Percentiles rank a stretch among this genome's conserved stretches.
Conservation (phyloP, 2,797 vertebrate species). For the Arctocebus calabarensis region DNA sequence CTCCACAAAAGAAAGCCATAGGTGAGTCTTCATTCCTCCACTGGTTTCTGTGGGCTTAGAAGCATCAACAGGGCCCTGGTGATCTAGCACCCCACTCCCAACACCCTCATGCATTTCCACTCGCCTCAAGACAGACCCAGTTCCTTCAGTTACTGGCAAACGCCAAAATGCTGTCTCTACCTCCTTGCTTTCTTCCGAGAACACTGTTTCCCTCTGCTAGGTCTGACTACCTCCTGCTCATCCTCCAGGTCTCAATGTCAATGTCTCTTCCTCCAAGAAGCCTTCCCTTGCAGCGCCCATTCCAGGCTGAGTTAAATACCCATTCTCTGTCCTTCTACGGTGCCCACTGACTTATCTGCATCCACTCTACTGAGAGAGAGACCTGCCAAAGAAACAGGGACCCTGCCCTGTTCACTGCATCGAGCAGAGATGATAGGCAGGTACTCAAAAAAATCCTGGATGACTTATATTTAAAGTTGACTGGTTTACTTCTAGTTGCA, state of each 20-base stretch:
- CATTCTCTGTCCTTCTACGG: background rate
- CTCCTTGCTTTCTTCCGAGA: background rate
- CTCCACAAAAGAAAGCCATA: background rate
- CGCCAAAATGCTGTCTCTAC: background rate
- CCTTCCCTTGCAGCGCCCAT: fast-evolving
- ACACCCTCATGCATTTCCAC: background rate
- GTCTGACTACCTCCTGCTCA: background rate
- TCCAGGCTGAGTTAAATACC: background rate
- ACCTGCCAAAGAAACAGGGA: background rate
- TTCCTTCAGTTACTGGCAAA: background rate
- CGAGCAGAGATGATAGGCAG: background rate
- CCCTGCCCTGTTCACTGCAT: background rate
- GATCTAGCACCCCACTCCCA: too few species aligned
- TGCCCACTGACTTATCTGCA: background rate
- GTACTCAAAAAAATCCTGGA: background rate
- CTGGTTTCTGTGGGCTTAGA: background rate
- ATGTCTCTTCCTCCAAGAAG: constrained; percentile 3
- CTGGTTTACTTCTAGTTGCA: background rate
- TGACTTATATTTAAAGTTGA: background rate
- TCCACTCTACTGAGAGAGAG: background rate
- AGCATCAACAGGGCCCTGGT: background rate
- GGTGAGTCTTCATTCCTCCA: background rate
- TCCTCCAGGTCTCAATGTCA: background rate
- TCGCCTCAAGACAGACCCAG: background rate
- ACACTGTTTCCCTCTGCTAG: background rate